phyloP scores from a whole-genome alignment of 2,113 vertebrate species.

The Lamprotornis superbus region DNA sequence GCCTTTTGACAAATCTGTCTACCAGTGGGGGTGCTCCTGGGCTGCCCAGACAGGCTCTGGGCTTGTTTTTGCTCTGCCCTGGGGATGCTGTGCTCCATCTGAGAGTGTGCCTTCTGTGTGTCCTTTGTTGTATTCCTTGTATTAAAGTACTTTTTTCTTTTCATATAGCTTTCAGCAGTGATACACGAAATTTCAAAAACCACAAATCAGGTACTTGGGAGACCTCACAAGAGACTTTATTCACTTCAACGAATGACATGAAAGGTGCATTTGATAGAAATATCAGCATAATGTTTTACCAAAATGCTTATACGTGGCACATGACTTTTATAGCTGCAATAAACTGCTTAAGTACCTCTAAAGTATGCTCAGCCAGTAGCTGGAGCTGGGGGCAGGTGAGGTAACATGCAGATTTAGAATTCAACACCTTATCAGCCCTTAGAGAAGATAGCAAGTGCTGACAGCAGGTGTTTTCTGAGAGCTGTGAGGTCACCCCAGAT shows the following conservation, averaged over 20 bases:
- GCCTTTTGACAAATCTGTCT: not conserved
- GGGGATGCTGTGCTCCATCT: not conserved
- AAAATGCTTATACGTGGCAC: not conserved
- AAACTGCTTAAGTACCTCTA: not conserved
- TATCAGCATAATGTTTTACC: not conserved
- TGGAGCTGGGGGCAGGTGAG: not conserved
- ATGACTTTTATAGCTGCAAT: not conserved
- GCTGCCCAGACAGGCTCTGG: not conserved
- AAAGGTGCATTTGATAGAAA: not conserved
- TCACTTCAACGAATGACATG: not conserved
- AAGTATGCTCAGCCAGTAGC: not conserved
- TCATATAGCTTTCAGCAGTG: not conserved
- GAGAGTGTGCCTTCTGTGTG: not conserved
- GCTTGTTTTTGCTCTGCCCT: not conserved
- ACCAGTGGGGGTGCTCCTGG: accelerated
- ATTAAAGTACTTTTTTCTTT: not conserved
- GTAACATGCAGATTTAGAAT: not conserved
- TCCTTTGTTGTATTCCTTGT: not conserved
- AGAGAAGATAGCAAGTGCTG: not conserved
- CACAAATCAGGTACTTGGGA: not conserved
- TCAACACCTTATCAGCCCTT: not conserved
- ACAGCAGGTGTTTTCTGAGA: not conserved
- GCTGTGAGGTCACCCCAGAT: not conserved
- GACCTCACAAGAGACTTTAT: not conserved
- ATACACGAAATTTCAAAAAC: not conserved